A percentile compares a stretch with the other conserved stretches of the same genome.
Conservation (phyloP, 1,140 invertebrate species). For the Mylabris phalerata region DNA sequence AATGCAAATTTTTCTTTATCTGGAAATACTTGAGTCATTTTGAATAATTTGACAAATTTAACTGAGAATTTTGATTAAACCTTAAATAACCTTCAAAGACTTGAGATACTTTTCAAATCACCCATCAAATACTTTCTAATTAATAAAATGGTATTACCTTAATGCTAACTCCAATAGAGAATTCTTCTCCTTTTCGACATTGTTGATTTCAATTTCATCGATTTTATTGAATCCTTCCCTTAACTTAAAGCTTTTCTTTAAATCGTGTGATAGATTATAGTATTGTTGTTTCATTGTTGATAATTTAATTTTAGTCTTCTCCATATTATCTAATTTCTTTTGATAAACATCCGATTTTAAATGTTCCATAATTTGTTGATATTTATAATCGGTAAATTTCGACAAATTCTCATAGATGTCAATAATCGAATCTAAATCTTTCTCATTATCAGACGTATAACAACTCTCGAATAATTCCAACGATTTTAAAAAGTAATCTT, state of each 20-base stretch:
- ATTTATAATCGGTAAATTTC: slow-evolving; percentile 77
- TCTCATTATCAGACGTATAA: slow-evolving; percentile 29
- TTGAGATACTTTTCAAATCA: too few relatives aligned
- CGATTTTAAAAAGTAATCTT: slow-evolving; percentile 51
- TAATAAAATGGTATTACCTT: slow-evolving; percentile 27
- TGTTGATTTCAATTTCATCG: slow-evolving; percentile 69
- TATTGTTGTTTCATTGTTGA: background rate
- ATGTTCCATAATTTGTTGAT: slow-evolving; percentile 61
- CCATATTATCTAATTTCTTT: slow-evolving; percentile 50
- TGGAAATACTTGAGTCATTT: too few relatives aligned
- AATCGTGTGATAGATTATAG: too few relatives aligned
- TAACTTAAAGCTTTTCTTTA: slow-evolving; percentile 10
- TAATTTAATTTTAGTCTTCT: slow-evolving; percentile 44
- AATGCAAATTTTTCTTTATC: too few relatives aligned
- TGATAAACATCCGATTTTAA: slow-evolving; percentile 54
- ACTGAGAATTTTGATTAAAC: slow-evolving; percentile 25
- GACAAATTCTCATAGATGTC: slow-evolving; percentile 67
- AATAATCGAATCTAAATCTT: slow-evolving; percentile 45
- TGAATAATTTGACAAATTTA: too few relatives aligned
- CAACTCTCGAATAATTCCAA: slow-evolving; percentile 39
- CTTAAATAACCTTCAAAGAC: too few relatives aligned
- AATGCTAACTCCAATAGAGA: slow-evolving; percentile 59
- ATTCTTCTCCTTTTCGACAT: slow-evolving; percentile 57
- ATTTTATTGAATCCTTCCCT: slow-evolving; percentile 35
- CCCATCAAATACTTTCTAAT: slow-evolving; percentile 33